Evolutionary conservation across 1,140 invertebrate genomes (phyloP).

Genomic region (Dreissena rostriformis): DNA sequence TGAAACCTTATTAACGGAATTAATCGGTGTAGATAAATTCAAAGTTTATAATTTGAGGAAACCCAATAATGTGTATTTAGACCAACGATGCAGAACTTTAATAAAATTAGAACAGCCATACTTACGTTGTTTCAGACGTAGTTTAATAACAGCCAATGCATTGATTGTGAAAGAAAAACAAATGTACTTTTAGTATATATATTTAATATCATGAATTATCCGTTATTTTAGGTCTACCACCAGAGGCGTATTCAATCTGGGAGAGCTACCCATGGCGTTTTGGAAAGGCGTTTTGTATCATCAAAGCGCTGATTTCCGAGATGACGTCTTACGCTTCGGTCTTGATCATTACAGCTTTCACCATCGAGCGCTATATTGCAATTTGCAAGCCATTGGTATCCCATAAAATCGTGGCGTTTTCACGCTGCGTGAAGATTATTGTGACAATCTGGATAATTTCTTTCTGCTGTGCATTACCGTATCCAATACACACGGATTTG

Average conservation of each 20-base stretch:
- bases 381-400: slow-evolving; percentile 96
- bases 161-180: too few species aligned
- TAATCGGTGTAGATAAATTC: too few species aligned
- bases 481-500: slow-evolving; percentile 74
- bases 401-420: slow-evolving; percentile 92
- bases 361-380: slow-evolving; percentile 96
- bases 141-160: too few species aligned
- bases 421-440: slow-evolving; percentile 91
- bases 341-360: slow-evolving; percentile 96
- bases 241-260: slow-evolving; percentile 94
- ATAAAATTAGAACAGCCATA: too few species aligned
- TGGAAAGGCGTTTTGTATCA: slow-evolving; percentile 91
- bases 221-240: slow-evolving; percentile 86
- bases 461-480: slow-evolving; percentile 89
- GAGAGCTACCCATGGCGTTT: slow-evolving; percentile 94
- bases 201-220: too few species aligned
- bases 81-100: too few species aligned
- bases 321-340: slow-evolving; percentile 97
- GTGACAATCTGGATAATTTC: slow-evolving; percentile 89
- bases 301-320: slow-evolving; percentile 92
- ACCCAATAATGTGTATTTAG: too few species aligned
- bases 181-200: too few species aligned
- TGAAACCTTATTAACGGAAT: too few species aligned
- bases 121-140: too few species aligned
- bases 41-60: too few species aligned